These are phyloP conservation scores for Tineola bisselliella DNA, from an alignment of 2,888 invertebrate species.

Conservation along the genomic window DNA sequence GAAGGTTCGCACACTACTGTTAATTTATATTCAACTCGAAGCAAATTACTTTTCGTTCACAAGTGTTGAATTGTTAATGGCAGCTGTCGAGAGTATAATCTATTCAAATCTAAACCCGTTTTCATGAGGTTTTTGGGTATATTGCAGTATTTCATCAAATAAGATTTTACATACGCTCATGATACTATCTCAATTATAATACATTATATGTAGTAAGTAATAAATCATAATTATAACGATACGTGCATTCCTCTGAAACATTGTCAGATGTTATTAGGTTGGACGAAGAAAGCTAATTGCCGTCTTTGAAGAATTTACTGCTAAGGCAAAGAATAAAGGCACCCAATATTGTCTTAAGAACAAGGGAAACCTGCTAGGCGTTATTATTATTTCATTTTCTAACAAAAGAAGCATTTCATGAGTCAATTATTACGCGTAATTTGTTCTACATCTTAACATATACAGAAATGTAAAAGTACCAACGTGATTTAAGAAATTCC, in stretches of 20 bases:
- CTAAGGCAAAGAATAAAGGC: neutral
- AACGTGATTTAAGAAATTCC: too few relatives aligned
- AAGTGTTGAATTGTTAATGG: slow-evolving; percentile 3
- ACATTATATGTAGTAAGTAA: neutral
- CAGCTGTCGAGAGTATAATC: neutral
- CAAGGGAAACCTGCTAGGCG: neutral
- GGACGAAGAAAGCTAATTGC: slow-evolving; percentile 34
- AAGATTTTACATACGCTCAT: too few relatives aligned
- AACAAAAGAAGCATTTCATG: neutral
- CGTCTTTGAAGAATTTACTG: slow-evolving; percentile 17
- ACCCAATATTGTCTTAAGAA: slow-evolving; percentile 8
- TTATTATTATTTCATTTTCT: neutral
- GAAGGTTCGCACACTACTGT: neutral
- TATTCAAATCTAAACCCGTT: neutral
- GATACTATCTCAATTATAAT: neutral
- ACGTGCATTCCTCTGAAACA: neutral
- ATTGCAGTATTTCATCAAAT: neutral
- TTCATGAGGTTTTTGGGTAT: neutral
- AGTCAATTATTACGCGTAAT: slow-evolving; percentile 3
- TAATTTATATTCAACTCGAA: slow-evolving; percentile 1
- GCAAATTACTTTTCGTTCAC: neutral
- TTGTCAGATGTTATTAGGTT: neutral
- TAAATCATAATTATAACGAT: neutral
- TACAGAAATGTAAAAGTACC: too few relatives aligned
- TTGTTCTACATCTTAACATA: neutral